Evolutionary conservation across 2,113 vertebrate species (phyloP).

Genomic region (Dromaius novaehollandiae): DNA sequence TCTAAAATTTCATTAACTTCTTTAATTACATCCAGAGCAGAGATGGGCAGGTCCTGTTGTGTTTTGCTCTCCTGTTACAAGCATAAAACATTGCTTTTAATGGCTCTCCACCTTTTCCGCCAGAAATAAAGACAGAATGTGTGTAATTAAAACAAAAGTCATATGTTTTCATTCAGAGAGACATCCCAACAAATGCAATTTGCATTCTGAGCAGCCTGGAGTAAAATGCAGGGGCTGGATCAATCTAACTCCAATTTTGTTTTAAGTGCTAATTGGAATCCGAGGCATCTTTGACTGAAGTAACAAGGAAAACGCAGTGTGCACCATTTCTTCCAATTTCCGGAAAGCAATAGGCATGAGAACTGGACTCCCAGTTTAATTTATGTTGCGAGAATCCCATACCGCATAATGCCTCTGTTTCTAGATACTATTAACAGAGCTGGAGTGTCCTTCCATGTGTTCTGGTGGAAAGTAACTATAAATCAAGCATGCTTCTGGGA

Average conservation of each 20-base stretch:
- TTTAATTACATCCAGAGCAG: background rate
- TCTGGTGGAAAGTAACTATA: slow-evolving; percentile 6
- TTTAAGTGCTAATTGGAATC: background rate
- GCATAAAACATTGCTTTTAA: background rate
- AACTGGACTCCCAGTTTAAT: background rate
- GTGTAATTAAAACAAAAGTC: background rate
- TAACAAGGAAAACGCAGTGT: background rate
- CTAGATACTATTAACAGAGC: slow-evolving; percentile 1
- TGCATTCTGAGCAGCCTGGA: background rate
- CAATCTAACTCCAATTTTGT: background rate
- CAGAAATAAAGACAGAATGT: background rate
- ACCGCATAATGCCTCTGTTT: background rate
- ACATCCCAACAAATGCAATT: background rate
- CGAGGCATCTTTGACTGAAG: background rate
- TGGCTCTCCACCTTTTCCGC: background rate
- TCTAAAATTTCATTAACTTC: background rate
- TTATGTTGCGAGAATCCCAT: background rate
- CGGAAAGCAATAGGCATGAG: background rate
- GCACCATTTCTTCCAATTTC: background rate
- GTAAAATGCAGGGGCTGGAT: background rate
- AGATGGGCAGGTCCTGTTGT: background rate
- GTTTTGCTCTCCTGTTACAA: background rate
- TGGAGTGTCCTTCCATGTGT: slow-evolving; percentile 8
- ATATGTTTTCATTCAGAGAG: background rate
- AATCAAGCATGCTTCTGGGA: slow-evolving; percentile 39